Conservation (phyloP, 2,888 invertebrate species). For the Patella pellucida region DNA sequence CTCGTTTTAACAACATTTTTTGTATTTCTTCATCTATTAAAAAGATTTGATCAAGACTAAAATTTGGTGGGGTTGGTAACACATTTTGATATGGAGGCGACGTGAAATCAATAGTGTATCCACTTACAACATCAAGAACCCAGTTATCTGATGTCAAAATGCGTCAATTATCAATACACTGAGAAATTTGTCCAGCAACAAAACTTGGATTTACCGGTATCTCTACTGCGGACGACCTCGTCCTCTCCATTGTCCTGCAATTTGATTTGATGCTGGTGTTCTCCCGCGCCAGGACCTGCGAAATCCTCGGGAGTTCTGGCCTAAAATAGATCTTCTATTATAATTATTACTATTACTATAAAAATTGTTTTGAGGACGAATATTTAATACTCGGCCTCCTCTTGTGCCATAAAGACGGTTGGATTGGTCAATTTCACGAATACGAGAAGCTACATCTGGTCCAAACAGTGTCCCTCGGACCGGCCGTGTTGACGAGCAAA, state of each 20-base stretch:
- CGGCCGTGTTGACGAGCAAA: background rate
- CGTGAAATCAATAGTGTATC: background rate
- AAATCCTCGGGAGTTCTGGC: background rate
- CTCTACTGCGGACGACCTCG: background rate
- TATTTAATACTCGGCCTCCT: background rate
- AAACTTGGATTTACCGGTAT: background rate
- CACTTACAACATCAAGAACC: background rate
- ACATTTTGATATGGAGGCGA: background rate
- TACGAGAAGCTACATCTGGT: background rate
- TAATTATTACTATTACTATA: background rate
- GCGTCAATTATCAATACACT: background rate
- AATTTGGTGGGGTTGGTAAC: background rate
- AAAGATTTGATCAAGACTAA: background rate
- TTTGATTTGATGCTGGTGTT: background rate
- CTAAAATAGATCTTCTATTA: background rate
- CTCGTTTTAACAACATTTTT: background rate
- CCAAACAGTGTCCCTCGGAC: background rate
- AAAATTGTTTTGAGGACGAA: background rate
- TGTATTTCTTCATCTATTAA: background rate
- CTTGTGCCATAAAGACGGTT: background rate
- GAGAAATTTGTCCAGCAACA: background rate
- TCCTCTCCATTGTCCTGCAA: background rate
- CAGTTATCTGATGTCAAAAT: background rate
- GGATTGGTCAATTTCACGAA: background rate
- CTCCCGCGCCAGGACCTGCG: background rate